Conservation (phyloP, 30 jellyfish, hydroid and myxozoan genomes). For the Aurelia aurita region DNA sequence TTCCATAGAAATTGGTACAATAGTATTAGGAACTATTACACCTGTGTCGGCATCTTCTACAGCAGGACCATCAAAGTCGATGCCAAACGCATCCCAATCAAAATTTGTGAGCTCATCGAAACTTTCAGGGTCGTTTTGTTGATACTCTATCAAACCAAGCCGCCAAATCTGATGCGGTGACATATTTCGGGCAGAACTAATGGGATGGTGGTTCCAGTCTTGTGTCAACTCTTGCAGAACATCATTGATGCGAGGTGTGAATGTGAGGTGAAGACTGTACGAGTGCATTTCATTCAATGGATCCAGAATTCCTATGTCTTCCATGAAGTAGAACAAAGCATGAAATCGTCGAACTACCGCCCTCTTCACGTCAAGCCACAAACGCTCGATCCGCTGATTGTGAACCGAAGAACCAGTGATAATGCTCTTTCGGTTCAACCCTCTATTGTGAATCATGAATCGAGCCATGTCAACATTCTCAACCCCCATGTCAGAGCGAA, state of each 20-base stretch:
- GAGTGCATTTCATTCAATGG: conserved; percentile 21
- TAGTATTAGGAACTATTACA: conserved; percentile 20
- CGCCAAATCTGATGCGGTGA: conserved; percentile 14
- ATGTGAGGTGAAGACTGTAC: not conserved
- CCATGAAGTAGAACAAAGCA: conserved; percentile 10
- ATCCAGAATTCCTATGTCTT: conserved; percentile 12
- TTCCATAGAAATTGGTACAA: not conserved
- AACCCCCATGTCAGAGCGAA: conserved; percentile 13
- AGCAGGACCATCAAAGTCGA: conserved; percentile 29
- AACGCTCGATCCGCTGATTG: conserved; percentile 42
- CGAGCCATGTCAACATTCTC: conserved; percentile 38
- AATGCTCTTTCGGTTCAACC: not conserved
- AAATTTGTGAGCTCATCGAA: conserved; percentile 7
- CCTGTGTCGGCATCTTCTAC: conserved; percentile 31
- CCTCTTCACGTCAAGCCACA: conserved; percentile 4
- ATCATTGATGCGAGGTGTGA: not conserved
- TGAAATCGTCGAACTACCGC: not conserved
- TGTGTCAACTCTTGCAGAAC: conserved; percentile 3
- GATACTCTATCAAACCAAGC: not conserved
- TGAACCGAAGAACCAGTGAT: conserved; percentile 23
- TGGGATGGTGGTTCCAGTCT: conserved; percentile 56
- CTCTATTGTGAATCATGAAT: conserved; percentile 19
- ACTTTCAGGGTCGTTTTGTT: not conserved
- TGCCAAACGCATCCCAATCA: conserved; percentile 32
- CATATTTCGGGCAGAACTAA: conserved; percentile 24